Evolutionary conservation across 2,888 invertebrate species (phyloP), one percentile per base, ranked within the genome.

Genomic region (Philaethria dido): DNA sequence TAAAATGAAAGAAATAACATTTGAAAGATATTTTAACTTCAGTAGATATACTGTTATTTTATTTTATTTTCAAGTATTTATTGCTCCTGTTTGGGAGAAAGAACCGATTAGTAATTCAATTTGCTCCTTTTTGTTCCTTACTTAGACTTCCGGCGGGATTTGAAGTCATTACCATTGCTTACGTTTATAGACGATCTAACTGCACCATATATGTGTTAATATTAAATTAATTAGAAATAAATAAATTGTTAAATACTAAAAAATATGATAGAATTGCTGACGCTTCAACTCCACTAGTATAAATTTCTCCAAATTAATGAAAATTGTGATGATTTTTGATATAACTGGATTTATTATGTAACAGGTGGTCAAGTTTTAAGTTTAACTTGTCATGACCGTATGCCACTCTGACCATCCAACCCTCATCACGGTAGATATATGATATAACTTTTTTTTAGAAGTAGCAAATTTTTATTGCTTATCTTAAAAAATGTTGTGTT

Each of bases 301-400:
- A 88, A 88, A 89, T 89, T 91, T 89, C 83, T 81, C 71, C 78
- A 84, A 90, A 92, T 89, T 89, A 89, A 91, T 89, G 81, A 80
- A 75, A 77, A 74, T 80, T 79, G 81, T 82, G 81, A 83, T 81
- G 82, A 86, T 87, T 83, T 86, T 88, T 84, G 87, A 88, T 88
- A 80, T 78, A 84, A 83, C 80, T 87, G 80, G 85, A 88, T 86
- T 86, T 83, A 84, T 65, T 69, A 62, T 66, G 74, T 80, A 87
- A 91, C 92, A 92, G 91, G 92, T 92, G 92, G 91, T 86, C 89
- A 88, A 77, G 71, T 75, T 76, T 72, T 11, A 64, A 55, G 76
- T 82, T 78, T 71, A 80, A 78, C 72, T 69, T 73, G 79, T 87
- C 86, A 87, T 77, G 77, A 75, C 78, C 79, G 79, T 77, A 78